Conservation (phyloP, 1,140 invertebrate genomes). For the Caligus rogercresseyi region DNA sequence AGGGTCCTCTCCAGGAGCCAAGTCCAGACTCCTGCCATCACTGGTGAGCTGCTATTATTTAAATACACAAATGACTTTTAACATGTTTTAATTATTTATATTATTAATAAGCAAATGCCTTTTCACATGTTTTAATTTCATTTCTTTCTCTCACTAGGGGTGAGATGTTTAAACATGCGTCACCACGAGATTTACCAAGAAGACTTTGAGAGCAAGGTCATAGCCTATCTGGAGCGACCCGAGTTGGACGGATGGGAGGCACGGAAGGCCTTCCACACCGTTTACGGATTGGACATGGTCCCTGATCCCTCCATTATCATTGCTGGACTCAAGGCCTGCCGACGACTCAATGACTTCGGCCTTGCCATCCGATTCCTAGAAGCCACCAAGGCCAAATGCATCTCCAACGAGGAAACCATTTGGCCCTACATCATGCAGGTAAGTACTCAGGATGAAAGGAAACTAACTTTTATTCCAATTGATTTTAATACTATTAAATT, state of each 20-base stretch:
- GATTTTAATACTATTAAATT: no score
- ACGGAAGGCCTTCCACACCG: slow-evolving; percentile 48
- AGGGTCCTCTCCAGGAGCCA: no score
- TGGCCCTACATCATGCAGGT: slow-evolving; percentile 67
- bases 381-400: slow-evolving; percentile 74
- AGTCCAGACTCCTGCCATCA: no score
- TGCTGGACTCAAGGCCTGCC: slow-evolving; percentile 77
- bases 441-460: slow-evolving; percentile 5
- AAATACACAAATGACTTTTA: no score
- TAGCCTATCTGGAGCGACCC: slow-evolving; percentile 62
- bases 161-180: not conserved
- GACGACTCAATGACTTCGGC: slow-evolving; percentile 81
- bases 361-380: slow-evolving; percentile 81
- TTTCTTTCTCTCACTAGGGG: no score
- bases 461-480: no score
- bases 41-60: no score
- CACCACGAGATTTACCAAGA: slow-evolving; percentile 34
- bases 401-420: slow-evolving; percentile 51
- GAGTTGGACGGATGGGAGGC: slow-evolving; percentile 95
- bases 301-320: slow-evolving; percentile 84
- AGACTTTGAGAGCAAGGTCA: slow-evolving; percentile 55
- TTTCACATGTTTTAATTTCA: no score
- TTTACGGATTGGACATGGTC: slow-evolving; percentile 70
- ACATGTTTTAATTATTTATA: no score
- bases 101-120: no score